phyloP scores from a whole-genome alignment of 1,140 invertebrate genomes.

The Drosophila bocqueti region DNA sequence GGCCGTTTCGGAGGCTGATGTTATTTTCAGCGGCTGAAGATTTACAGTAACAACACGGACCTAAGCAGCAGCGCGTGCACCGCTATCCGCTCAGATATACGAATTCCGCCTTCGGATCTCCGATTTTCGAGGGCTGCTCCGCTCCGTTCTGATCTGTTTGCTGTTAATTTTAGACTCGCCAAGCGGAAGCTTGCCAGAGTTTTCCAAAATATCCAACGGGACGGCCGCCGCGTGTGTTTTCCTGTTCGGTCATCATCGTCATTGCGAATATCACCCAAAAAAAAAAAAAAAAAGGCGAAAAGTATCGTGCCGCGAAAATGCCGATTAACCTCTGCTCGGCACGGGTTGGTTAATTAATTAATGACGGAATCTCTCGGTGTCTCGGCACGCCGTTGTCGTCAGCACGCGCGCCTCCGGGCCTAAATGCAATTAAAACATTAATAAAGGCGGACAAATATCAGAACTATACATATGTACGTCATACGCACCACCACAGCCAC shows the following conservation, averaged over 20 bases:
- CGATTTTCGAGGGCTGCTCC: constrained; percentile 44
- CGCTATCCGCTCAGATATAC: constrained; percentile 63
- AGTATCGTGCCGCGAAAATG: constrained; percentile 68
- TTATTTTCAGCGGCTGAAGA: constrained; percentile 77
- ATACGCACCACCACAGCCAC: constrained; percentile 23
- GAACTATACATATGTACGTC: constrained; percentile 41
- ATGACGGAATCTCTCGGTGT: constrained; percentile 69
- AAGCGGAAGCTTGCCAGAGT: constrained; percentile 58
- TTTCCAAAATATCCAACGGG: constrained; percentile 47
- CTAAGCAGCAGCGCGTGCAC: constrained; percentile 70
- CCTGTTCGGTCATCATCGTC: constrained; percentile 15
- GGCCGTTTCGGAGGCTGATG: constrained; percentile 56
- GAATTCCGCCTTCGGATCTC: constrained; percentile 55
- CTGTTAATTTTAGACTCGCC: constrained; percentile 62
- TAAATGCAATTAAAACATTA: constrained; percentile 82
- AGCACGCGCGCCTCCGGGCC: constrained; percentile 72
- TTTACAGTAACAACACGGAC: constrained; percentile 80
- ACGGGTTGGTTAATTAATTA: constrained; percentile 73
- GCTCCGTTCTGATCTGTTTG: constrained; percentile 50
- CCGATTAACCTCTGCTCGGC: constrained; percentile 65
- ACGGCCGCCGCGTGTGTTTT: constrained; percentile 54
- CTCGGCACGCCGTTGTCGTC: constrained; percentile 61
- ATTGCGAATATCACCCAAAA: constrained; percentile 15
- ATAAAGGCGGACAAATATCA: constrained; percentile 77
- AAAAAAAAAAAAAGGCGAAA: constrained; percentile 2